Evolutionary conservation across 1,140 invertebrate genomes (phyloP), one percentile per base, ranked within the genome.

Genomic region (Pseudomyrmex concolor): DNA sequence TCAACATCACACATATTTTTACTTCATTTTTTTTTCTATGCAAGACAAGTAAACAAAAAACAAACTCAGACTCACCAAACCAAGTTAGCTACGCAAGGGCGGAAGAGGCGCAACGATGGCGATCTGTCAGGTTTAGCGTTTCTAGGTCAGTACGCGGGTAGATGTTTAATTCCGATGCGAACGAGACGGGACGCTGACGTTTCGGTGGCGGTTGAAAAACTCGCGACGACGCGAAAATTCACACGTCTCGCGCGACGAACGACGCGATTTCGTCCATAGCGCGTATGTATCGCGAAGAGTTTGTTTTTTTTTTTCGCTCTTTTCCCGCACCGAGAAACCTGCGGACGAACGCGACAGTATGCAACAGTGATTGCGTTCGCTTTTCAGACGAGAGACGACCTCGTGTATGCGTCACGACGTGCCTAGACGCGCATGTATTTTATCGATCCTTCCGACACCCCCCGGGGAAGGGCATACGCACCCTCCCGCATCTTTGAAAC

Each of bases 371-470:
- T 19, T 54, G 48, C 48, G 73, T 43, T 15, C 54, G 51, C 57
- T 57, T 80, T 51, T 62, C 62, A 25, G 64, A 54, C 25, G 77
- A 62, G 25, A 78, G 85, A 7, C 34, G 34, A 34, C 34, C 80
- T 81, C 73, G 81, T 82, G 70, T 34, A 7, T 80, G 66, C 76
- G 45, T 48, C 70, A 57, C 76, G 45, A 34, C 13, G n/a, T 34
- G 43, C 13, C 17, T 64, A 91, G 80, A 64, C 66, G 91, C 91
- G 91, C 91, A 92, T 90, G 91, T 91, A 88, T 91, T 92, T 82
- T 91, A 92, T 92, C 91, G 91, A 92, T 92, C 88, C 67, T 51
- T 45, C 19, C 68, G 76, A 34, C 34, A 34, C 5, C 34, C 62
- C 60, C 66, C 57, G 60, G 86, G 51, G 51, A 71, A 67, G 62